These are phyloP conservation scores for Drosophila robusta DNA, from an alignment of 2,888 invertebrate genomes.

Conservation along the genomic window DNA sequence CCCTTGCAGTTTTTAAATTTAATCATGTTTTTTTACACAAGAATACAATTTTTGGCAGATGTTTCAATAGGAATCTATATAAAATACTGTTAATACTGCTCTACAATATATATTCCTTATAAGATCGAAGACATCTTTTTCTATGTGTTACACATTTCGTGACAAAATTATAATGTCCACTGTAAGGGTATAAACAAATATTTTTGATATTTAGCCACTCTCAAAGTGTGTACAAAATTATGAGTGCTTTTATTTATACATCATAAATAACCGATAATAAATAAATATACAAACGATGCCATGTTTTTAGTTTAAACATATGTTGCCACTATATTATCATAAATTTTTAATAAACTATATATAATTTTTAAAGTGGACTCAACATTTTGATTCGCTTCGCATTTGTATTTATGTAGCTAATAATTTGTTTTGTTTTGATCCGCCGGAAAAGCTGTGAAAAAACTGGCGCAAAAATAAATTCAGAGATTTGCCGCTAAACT, in stretches of 20 bases:
- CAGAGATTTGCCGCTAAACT: conserved; percentile 9
- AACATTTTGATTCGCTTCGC: neutral
- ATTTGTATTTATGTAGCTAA: conserved; percentile 26
- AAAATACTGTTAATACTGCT: too few relatives aligned
- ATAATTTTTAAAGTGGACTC: conserved; percentile 9
- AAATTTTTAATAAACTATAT: conserved; percentile 27
- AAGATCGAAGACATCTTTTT: neutral
- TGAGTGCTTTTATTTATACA: conserved; percentile 26
- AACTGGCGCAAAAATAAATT: conserved; percentile 3
- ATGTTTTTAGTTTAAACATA: conserved; percentile 17
- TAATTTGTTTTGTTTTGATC: conserved; percentile 38
- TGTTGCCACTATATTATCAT: conserved; percentile 34
- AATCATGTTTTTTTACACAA: too few relatives aligned
- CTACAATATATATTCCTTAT: too few relatives aligned
- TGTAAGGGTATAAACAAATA: neutral
- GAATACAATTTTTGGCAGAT: too few relatives aligned
- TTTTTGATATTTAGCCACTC: conserved; percentile 13
- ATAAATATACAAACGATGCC: conserved; percentile 15
- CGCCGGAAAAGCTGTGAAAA: conserved; percentile 2
- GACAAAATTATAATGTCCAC: neutral
- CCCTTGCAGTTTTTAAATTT: neutral
- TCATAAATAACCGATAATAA: conserved; percentile 29
- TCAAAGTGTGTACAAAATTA: conserved; percentile 4
- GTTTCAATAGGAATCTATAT: too few relatives aligned
- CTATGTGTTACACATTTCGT: neutral